Evolutionary conservation across 2,888 invertebrate species (phyloP).

Genomic region (Melanotus villosus): DNA sequence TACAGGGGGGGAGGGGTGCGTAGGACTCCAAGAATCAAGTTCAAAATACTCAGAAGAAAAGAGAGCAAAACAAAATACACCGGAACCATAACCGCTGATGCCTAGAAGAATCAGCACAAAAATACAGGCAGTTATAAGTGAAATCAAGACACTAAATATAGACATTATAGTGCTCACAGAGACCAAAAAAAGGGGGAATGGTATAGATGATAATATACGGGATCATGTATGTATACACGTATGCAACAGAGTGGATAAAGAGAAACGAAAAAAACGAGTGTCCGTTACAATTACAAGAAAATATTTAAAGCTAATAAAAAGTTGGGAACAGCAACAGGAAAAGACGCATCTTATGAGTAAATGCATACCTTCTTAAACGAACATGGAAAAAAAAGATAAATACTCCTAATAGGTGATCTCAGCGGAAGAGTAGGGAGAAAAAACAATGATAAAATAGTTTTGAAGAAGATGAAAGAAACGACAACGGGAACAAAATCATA

Average conservation of each 20-base stretch:
- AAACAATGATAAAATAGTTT: conserved; percentile 38
- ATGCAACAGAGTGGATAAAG: conserved; percentile 41
- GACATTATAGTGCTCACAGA: conserved; percentile 47
- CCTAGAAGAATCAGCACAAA: too few species aligned
- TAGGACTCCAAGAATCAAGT: too few species aligned
- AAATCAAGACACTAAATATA: conserved; percentile 9
- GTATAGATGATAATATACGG: conserved; percentile 15
- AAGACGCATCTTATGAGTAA: conserved; percentile 42
- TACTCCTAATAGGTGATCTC: conserved; percentile 2
- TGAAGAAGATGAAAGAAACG: conserved; percentile 30
- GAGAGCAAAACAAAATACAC: too few species aligned
- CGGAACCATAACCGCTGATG: too few species aligned
- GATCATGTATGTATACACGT: not conserved
- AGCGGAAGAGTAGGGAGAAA: conserved; percentile 24
- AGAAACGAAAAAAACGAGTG: conserved; percentile 28
- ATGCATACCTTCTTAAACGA: not conserved
- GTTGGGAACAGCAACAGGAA: conserved; percentile 33
- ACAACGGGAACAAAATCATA: conserved; percentile 6
- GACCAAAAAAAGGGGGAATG: conserved; percentile 45
- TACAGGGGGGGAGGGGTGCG: too few species aligned
- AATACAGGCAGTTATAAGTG: not conserved
- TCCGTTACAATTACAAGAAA: conserved; percentile 26
- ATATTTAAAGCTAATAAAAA: conserved; percentile 25
- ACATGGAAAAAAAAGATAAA: not conserved
- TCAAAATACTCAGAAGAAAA: too few species aligned